Evolutionary conservation across 2,113 vertebrate species (phyloP).

Genomic region (Ciconia stormi): DNA sequence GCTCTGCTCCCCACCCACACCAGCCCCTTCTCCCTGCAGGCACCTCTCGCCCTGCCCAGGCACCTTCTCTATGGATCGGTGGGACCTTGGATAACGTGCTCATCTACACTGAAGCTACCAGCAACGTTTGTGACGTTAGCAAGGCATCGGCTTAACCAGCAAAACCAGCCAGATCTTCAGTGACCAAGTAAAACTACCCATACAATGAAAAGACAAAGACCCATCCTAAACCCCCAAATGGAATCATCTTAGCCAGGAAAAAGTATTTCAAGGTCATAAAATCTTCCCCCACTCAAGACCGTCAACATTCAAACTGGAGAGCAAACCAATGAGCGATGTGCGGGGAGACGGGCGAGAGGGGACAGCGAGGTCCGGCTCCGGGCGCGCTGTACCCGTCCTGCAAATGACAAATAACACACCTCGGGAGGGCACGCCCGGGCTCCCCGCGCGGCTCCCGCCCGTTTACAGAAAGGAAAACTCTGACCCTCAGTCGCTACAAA

Average conservation of each 20-base stretch:
- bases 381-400: no score
- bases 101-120: background rate
- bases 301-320: background rate
- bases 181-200: background rate
- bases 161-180: background rate
- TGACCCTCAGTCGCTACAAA: background rate
- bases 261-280: background rate
- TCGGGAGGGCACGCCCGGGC: background rate
- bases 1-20: background rate
- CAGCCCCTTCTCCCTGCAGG: background rate
- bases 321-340: fast-evolving
- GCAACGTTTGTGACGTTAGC: background rate
- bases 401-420: background rate
- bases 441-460: fast-evolving
- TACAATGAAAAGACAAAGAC: background rate
- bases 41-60: background rate
- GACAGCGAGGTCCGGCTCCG: background rate
- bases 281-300: background rate
- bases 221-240: no score
- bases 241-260: background rate
- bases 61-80: background rate
- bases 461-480: background rate
- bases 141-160: background rate
- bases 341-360: fast-evolving
- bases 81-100: background rate